Conservation (phyloP, 1,140 invertebrate genomes). For the Episyrphus balteatus region DNA sequence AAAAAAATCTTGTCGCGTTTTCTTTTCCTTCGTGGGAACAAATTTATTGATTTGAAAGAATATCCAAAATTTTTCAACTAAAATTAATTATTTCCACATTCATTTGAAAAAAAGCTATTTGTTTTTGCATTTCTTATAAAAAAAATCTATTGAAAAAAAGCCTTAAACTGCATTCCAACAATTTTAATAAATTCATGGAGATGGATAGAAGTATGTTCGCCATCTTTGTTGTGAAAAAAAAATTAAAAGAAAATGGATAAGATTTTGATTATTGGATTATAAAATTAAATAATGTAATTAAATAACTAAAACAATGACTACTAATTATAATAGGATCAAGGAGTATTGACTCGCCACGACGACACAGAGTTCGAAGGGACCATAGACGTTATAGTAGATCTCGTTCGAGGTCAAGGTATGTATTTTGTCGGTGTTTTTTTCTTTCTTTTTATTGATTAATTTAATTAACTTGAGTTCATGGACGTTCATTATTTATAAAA, state of each 20-base stretch:
- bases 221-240: neutral
- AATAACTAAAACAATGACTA: too few relatives aligned
- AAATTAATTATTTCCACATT: too few relatives aligned
- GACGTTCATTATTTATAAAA: neutral
- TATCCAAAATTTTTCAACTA: too few relatives aligned
- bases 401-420: slow-evolving; percentile 6
- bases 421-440: neutral
- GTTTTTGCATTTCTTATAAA: too few relatives aligned
- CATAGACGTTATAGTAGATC: slow-evolving; percentile 11
- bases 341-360: neutral
- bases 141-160: too few relatives aligned
- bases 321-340: neutral
- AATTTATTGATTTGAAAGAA: too few relatives aligned
- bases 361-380: neutral
- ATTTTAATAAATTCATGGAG: neutral
- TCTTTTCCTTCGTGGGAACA: too few relatives aligned
- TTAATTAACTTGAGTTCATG: neutral
- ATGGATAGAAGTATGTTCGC: neutral
- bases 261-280: neutral
- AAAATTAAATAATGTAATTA: neutral
- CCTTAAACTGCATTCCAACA: too few relatives aligned
- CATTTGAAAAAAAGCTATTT: too few relatives aligned
- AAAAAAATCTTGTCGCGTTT: too few relatives aligned
- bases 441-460: neutral
- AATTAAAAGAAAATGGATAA: neutral